phyloP scores from a whole-genome alignment of 2,888 invertebrate genomes.

The Thymelicus acteon region DNA sequence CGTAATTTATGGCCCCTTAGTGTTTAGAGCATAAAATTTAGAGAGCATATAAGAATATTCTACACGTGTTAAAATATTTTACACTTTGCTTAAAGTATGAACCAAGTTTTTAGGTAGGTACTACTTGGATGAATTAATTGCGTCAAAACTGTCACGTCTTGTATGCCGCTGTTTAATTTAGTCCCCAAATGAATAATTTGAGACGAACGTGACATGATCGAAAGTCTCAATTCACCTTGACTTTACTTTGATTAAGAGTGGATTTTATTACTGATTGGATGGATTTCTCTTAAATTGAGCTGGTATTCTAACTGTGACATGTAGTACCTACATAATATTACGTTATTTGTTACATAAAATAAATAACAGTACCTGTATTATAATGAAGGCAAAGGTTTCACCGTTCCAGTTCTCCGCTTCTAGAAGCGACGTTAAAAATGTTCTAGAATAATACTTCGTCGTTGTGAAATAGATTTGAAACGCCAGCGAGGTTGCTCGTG shows the following conservation, averaged over 20 bases:
- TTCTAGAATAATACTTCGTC: slow-evolving; percentile 57
- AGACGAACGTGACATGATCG: slow-evolving; percentile 53
- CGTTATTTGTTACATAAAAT: too few species aligned
- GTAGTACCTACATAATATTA: too few species aligned
- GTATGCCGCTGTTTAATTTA: background rate
- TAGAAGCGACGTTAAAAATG: slow-evolving; percentile 38
- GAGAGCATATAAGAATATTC: too few species aligned
- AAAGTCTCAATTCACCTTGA: slow-evolving; percentile 15
- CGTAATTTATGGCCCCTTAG: too few species aligned
- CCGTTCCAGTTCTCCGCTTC: background rate
- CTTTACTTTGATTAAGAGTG: background rate
- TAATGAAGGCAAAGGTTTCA: background rate
- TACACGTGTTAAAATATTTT: too few species aligned
- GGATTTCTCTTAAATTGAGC: background rate
- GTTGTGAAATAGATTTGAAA: slow-evolving; percentile 68
- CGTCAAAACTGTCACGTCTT: slow-evolving; percentile 8
- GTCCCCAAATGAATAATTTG: slow-evolving; percentile 59
- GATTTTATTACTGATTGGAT: slow-evolving; percentile 5
- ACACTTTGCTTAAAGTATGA: too few species aligned
- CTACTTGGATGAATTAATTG: background rate
- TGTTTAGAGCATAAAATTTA: too few species aligned
- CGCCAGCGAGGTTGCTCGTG: slow-evolving; percentile 59
- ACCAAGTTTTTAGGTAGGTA: background rate
- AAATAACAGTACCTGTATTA: too few species aligned
- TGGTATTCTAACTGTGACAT: background rate